Base-by-base conservation (phyloP, 2,888 invertebrate species). In the Tenthredo mesomela region DNA sequence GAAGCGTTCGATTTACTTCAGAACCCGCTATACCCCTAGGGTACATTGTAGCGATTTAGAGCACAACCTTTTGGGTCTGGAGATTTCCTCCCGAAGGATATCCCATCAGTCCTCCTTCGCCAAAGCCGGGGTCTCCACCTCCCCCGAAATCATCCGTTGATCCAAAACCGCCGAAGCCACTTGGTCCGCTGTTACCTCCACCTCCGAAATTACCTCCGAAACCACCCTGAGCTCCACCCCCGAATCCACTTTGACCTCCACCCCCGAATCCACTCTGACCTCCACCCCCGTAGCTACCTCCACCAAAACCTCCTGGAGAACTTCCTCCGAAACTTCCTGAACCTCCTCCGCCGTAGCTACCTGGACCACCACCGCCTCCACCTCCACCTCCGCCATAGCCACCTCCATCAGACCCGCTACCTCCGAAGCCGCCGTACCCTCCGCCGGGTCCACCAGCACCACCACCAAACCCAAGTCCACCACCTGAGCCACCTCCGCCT, bases 21-120 rank as follows among this genome's bases (percentile, higher is more conserved):
- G 2, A 43, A 12, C n/a, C 71, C 71, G 40, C 4, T 18, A 5
- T 40, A 40, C 43, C 25, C 37, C 58, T 12, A n/a, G 1, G 40
- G 61, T n/a, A 54, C 18, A 54, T 6, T 18, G 18, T 7, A 77
- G 21, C 40, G n/a, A 7, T 77, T n/a, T n/a, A n/a, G n/a, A n/a
- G n/a, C n/a, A 54, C 73, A 40, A 90, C 91, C 89, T 92, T 92
- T 84, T 92, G 92, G 4, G 92, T 88, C 40, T 92, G 91, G 50
- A 92, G 87, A 86, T 90, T 90, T 25, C 85, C 78, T 15, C 89
- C 78, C 40, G 82, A 84, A n/a, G 75, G 83, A 37, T 86, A 86
- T 12, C 25, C 54, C 67, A 70, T 54, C 85, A 15, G 58, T 15
- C 85, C 85, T 43, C 43, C 67, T n/a, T 85, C 88, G 18, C 80